phyloP scores from a whole-genome alignment of 2,888 invertebrate genomes.

The Ditula angustiorana region DNA sequence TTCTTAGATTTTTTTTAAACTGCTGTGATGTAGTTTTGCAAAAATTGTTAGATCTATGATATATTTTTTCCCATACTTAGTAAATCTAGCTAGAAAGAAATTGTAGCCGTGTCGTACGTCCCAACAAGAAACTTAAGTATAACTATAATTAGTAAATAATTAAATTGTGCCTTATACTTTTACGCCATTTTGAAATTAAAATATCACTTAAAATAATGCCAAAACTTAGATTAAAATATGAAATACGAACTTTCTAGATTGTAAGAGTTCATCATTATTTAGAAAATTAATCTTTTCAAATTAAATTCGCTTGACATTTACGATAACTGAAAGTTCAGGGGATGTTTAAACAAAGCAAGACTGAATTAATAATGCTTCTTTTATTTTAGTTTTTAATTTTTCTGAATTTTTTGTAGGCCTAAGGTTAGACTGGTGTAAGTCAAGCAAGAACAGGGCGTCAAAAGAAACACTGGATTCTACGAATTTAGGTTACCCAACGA shows the following conservation, averaged over 20 bases:
- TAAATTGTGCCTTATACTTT: slow-evolving; percentile 84
- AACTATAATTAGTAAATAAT: slow-evolving; percentile 74
- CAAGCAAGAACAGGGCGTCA: too few species aligned
- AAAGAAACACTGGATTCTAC: not conserved
- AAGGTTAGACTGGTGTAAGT: too few species aligned
- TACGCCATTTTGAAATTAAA: slow-evolving; percentile 81
- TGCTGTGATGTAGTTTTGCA: not conserved
- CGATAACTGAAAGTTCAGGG: slow-evolving; percentile 18
- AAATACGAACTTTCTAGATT: slow-evolving; percentile 57
- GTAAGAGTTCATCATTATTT: slow-evolving; percentile 36
- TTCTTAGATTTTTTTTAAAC: not conserved
- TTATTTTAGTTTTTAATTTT: not conserved
- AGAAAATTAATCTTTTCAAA: slow-evolving; percentile 16
- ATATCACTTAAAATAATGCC: slow-evolving; percentile 78
- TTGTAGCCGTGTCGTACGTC: slow-evolving; percentile 75
- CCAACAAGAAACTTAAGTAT: slow-evolving; percentile 60
- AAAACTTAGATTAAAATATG: slow-evolving; percentile 57
- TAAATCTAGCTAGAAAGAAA: slow-evolving; percentile 49
- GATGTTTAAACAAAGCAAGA: slow-evolving; percentile 28
- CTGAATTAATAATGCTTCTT: slow-evolving; percentile 14
- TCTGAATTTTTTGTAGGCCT: not conserved
- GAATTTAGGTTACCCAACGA: not conserved
- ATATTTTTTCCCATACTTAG: slow-evolving; percentile 4
- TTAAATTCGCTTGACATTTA: slow-evolving; percentile 20
- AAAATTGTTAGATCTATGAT: not conserved